These are phyloP conservation scores for Euplagia quadripunctaria DNA, from an alignment of 2,888 invertebrate species.

Conservation along the genomic window DNA sequence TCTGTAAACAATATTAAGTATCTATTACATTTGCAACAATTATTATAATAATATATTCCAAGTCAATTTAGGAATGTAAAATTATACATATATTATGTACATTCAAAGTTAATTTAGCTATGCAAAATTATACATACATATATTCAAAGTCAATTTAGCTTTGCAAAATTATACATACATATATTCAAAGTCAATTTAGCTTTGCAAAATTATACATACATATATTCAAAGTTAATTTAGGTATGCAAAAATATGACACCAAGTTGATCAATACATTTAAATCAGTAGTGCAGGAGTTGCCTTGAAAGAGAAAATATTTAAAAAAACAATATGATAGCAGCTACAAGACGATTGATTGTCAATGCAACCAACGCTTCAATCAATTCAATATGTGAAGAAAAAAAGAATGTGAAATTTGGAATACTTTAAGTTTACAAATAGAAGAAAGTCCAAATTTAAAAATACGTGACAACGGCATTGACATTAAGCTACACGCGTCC, in stretches of 20 bases:
- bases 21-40: neutral
- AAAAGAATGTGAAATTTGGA: no score
- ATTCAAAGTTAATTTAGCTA: neutral
- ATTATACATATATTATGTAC: neutral
- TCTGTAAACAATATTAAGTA: conserved; percentile 74
- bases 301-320: neutral
- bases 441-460: no score
- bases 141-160: no score
- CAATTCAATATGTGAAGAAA: no score
- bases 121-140: neutral
- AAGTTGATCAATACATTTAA: neutral
- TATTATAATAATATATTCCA: neutral
- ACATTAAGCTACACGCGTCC: no score
- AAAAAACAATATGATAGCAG: neutral
- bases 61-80: neutral
- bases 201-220: neutral
- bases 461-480: no score
- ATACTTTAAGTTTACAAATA: no score
- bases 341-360: neutral
- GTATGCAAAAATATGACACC: neutral
- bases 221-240: no score
- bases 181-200: no score
- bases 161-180: no score
- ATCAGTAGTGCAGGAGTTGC: neutral
- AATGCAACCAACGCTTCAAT: neutral